Conservation (phyloP, 2,797 vertebrate species). For the Sarcophilus harrisii region DNA sequence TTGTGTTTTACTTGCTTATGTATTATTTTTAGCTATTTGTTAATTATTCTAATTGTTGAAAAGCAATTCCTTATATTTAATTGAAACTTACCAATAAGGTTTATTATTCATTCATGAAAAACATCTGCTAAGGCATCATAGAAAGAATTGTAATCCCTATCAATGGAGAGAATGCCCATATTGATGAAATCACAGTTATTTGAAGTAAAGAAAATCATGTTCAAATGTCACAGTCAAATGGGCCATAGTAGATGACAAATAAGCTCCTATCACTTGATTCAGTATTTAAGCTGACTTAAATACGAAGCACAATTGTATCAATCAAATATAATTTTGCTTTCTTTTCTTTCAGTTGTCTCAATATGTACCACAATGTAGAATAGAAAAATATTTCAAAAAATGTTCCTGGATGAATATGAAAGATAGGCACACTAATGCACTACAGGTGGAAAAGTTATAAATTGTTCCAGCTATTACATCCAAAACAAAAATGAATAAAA, state of each 20-base stretch:
- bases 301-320: too few relatives aligned
- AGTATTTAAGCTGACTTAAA: too few relatives aligned
- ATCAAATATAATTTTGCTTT: too few relatives aligned
- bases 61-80: background rate
- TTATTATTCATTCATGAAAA: background rate
- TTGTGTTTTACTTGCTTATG: background rate
- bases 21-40: background rate
- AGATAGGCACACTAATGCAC: background rate
- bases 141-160: background rate
- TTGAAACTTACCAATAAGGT: background rate
- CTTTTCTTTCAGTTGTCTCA: too few relatives aligned
- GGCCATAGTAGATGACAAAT: too few relatives aligned
- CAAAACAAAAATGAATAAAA: background rate
- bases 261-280: too few relatives aligned
- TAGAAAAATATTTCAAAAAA: background rate
- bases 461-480: background rate
- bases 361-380: background rate
- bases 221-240: too few relatives aligned
- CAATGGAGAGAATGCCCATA: background rate
- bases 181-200: background rate
- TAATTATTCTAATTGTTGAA: background rate
- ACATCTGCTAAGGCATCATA: background rate
- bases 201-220: too few relatives aligned
- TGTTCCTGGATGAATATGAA: background rate
- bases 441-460: background rate